phyloP scores from a whole-genome alignment of 2,888 invertebrate genomes.

The Eupithecia pulchellata region DNA sequence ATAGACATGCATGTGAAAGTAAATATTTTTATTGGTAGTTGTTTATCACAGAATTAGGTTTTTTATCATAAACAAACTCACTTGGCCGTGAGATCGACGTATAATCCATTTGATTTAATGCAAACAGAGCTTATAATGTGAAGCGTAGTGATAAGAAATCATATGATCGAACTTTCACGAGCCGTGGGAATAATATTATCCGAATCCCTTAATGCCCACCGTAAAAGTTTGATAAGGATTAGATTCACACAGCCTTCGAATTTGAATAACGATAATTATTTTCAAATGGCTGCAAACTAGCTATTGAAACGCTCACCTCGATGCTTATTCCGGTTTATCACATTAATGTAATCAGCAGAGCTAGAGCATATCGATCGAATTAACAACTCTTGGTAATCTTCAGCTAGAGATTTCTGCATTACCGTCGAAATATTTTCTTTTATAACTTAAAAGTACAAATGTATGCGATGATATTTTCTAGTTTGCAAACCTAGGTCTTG shows the following conservation, averaged over 20 bases:
- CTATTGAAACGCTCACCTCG: constrained; percentile 31
- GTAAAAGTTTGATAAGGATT: constrained; percentile 48
- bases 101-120: constrained; percentile 34
- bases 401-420: not conserved
- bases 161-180: constrained; percentile 50
- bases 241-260: constrained; percentile 42
- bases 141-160: constrained; percentile 65
- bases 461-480: not conserved
- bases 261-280: constrained; percentile 39
- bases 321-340: constrained; percentile 26
- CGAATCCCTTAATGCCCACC: constrained; percentile 27
- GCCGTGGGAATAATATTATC: constrained; percentile 33
- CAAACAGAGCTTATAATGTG: constrained; percentile 56
- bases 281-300: constrained; percentile 29
- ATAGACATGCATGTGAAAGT: constrained; percentile 37
- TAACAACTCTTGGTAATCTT: not conserved
- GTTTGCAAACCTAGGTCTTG: not conserved
- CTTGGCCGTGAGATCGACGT: constrained; percentile 40
- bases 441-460: not conserved
- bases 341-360: constrained; percentile 15
- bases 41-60: constrained; percentile 11
- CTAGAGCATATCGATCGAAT: not conserved
- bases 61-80: constrained; percentile 38
- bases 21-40: constrained; percentile 34
- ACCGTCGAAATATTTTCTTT: not conserved